Evolutionary conservation across 2,888 invertebrate species (phyloP), one percentile per base, ranked within the genome.

Genomic region (Chironomus riparius): DNA sequence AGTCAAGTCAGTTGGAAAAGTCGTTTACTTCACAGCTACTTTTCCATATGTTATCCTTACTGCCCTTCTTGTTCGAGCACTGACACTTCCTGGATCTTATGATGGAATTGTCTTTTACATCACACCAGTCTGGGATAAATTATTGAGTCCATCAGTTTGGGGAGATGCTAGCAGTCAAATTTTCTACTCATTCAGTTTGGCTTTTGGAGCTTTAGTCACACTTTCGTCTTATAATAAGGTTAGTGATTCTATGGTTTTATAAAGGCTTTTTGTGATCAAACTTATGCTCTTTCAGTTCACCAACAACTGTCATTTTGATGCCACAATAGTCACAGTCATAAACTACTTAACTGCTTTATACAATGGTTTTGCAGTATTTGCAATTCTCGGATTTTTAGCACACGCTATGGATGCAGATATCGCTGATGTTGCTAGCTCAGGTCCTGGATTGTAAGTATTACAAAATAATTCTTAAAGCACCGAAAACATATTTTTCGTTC

Each of bases 1-100:
- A 47, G 93, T 97, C 78, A 92, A 94, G 84, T 93, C 93, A 81
- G 92, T 95, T 0, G 96, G 96, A 68, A 96, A 93, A 87, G 92
- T 92, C 68, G 90, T 90, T 6, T 91, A 91, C 81, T 91, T 91
- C 80, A 91, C 91, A 2, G 90, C 91, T 0, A 81, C 90, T n/a
- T 91, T 91, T 80, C 91, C 91, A 0, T 91, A 91, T 81, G 87
- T 91, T 28, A 88, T 91, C 85, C 82, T 91, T 79, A 88, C 90
- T 0, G 88, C 88, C 0, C 82, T 91, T 61, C 83, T 91, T 2
- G 78, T 89, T 56, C 83, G 87, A 80, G 90, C 89, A 72, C 88
- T 88, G 4, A 89, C 90, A 0, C 79, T 90, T 68, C 87, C 88
- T 0, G 94, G 94, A 0, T 91, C 94, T 0, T 78, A 78, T 10